These are phyloP conservation scores for Drosophila silvestris DNA, from an alignment of 2,888 invertebrate species.

Conservation along the genomic window DNA sequence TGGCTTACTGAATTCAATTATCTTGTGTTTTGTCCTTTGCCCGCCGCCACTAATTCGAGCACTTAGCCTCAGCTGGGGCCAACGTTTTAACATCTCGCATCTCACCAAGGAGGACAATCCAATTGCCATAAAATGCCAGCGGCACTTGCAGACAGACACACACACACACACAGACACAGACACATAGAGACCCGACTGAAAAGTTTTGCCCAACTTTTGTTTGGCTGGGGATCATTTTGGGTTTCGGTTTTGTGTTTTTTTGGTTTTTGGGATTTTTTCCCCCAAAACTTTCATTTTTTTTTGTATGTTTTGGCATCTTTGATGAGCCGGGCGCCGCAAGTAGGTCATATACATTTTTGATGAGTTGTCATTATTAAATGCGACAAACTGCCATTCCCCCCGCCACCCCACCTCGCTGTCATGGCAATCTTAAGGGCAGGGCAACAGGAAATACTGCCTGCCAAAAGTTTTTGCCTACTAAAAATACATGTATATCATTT, in stretches of 20 bases:
- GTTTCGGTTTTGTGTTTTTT: constrained; percentile 38
- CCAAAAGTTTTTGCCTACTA: constrained; percentile 53
- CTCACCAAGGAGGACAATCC: constrained; percentile 45
- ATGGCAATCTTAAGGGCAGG: constrained; percentile 45
- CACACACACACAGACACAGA: constrained; percentile 6
- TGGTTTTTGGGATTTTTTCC: constrained; percentile 17
- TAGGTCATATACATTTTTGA: constrained; percentile 83
- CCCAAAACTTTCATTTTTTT: constrained; percentile 22
- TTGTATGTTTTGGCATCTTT: constrained; percentile 50
- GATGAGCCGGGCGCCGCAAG: constrained; percentile 63
- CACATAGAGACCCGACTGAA: constrained; percentile 13
- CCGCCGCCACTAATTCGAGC: constrained; percentile 60
- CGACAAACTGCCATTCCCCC: constrained; percentile 46
- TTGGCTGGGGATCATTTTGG: constrained; percentile 49
- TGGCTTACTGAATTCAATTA: constrained; percentile 49
- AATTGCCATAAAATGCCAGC: constrained; percentile 68
- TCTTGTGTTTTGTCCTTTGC: constrained; percentile 34
- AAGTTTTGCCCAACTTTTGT: constrained; percentile 60
- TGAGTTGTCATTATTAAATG: constrained; percentile 82
- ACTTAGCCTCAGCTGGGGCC: constrained; percentile 67
- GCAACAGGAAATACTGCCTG: constrained; percentile 39
- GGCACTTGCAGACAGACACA: constrained; percentile 46
- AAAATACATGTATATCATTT: constrained; percentile 60
- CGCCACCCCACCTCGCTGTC: constrained; percentile 17
- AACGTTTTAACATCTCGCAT: constrained; percentile 22